phyloP scores from a whole-genome alignment of 1,140 invertebrate genomes.

The Ectropis grisescens region DNA sequence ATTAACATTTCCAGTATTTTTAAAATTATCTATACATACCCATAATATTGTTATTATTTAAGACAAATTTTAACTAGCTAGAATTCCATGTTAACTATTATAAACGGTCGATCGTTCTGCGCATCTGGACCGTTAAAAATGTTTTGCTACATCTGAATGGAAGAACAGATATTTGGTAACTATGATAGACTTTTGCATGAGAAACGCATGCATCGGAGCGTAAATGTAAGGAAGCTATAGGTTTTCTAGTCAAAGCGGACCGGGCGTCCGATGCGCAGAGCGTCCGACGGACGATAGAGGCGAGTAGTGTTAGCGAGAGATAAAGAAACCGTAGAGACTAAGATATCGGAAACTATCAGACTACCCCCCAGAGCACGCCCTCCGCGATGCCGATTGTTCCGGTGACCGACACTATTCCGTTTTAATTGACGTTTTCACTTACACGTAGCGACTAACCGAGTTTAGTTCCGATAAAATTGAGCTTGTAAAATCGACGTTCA shows the following conservation, averaged over 20 bases:
- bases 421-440: slow-evolving; percentile 64
- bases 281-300: slow-evolving; percentile 17
- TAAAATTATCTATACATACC: slow-evolving; percentile 53
- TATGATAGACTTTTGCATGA: no score
- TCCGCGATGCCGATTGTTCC: slow-evolving; percentile 3
- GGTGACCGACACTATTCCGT: slow-evolving; percentile 3
- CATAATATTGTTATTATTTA: slow-evolving; percentile 31
- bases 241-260: no score
- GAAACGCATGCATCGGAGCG: no score
- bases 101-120: slow-evolving; percentile 2
- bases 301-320: slow-evolving; percentile 18
- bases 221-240: no score
- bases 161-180: no score
- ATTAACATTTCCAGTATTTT: slow-evolving; percentile 60
- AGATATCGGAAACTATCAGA: slow-evolving; percentile 9
- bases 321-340: slow-evolving; percentile 4
- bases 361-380: slow-evolving; percentile 19
- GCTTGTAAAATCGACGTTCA: slow-evolving; percentile 55
- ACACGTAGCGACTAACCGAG: slow-evolving; percentile 51
- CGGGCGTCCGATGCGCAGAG: not conserved
- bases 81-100: slow-evolving; percentile 38
- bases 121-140: no score
- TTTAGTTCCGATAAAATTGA: slow-evolving; percentile 56
- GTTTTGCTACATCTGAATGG: no score
- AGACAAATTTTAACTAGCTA: slow-evolving; percentile 41